A percentile compares a stretch with the other conserved stretches of the same genome.
Conservation (phyloP, 2,797 vertebrate species). For the Betta splendens region DNA sequence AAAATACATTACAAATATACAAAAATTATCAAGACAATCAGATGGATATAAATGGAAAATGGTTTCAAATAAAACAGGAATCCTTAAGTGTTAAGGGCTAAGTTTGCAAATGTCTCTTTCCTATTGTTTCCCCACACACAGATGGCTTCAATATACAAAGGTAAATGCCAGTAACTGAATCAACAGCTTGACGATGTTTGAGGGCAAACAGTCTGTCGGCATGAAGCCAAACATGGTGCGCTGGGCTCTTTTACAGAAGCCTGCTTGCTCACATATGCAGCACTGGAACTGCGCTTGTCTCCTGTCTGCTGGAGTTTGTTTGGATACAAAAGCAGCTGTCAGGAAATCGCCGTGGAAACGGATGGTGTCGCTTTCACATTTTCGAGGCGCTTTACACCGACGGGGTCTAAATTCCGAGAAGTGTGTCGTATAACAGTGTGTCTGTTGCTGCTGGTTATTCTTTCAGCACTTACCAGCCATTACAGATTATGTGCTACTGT, state of each 20-base stretch:
- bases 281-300: constrained; percentile 9
- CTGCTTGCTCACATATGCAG: constrained; percentile 17
- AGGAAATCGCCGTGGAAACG: not conserved
- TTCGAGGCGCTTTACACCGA: too few species aligned
- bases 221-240: constrained; percentile 23
- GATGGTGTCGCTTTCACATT: too few species aligned
- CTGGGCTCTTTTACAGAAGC: constrained; percentile 2
- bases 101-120: constrained; percentile 52
- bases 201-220: constrained; percentile 40
- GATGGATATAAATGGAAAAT: constrained; percentile 4
- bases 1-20: constrained; percentile 10
- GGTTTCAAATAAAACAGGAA: constrained; percentile 31
- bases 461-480: too few species aligned
- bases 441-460: too few species aligned
- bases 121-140: constrained; percentile 35
- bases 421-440: too few species aligned
- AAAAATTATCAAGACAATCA: constrained; percentile 15
- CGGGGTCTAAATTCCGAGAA: too few species aligned
- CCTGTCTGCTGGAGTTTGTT: constrained; percentile 28
- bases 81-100: constrained; percentile 30
- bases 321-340: constrained; percentile 30
- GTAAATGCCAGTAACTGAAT: constrained; percentile 49
- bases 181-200: constrained; percentile 57
- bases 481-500: too few species aligned
- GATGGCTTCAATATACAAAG: constrained; percentile 48